These are phyloP conservation scores for Sardinella longiceps DNA, from an alignment of 2,797 vertebrate species.

Conservation along the genomic window DNA sequence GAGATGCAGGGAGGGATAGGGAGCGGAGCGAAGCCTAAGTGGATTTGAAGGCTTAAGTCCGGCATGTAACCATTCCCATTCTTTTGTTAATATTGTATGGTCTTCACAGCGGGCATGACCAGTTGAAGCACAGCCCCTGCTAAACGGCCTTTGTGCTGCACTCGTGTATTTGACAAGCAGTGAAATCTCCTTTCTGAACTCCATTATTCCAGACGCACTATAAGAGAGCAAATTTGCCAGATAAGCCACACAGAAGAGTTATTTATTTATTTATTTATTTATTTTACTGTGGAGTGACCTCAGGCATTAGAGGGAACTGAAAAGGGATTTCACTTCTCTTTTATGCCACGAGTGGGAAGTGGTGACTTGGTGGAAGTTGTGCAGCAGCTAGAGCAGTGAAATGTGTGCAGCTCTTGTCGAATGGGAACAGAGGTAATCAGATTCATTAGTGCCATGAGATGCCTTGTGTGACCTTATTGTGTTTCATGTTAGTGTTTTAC, in stretches of 20 bases:
- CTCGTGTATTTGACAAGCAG: background rate
- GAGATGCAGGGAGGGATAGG: background rate
- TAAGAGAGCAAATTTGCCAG: background rate
- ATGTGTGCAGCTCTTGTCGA: background rate
- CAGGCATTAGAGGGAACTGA: background rate
- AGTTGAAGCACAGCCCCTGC: background rate
- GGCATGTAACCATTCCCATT: background rate
- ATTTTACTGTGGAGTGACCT: background rate
- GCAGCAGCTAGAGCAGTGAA: background rate
- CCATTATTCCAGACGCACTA: background rate
- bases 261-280: background rate
- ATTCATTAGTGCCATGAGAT: background rate
- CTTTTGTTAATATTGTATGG: constrained; percentile 15
- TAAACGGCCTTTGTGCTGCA: constrained; percentile 7
- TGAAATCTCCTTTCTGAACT: background rate
- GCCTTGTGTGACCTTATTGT: background rate
- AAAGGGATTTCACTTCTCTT: constrained; percentile 17
- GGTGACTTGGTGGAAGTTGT: background rate
- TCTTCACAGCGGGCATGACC: constrained; percentile 4
- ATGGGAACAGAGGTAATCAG: background rate
- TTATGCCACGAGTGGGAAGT: background rate
- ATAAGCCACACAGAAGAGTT: background rate
- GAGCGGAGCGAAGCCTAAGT: background rate
- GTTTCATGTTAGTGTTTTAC: background rate
- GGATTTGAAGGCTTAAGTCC: constrained; percentile 10